Percentiles rank a stretch among this genome's conserved stretches.
phyloP scores from a whole-genome alignment of 2,113 vertebrate species.

The Ibidorhyncha struthersii region DNA sequence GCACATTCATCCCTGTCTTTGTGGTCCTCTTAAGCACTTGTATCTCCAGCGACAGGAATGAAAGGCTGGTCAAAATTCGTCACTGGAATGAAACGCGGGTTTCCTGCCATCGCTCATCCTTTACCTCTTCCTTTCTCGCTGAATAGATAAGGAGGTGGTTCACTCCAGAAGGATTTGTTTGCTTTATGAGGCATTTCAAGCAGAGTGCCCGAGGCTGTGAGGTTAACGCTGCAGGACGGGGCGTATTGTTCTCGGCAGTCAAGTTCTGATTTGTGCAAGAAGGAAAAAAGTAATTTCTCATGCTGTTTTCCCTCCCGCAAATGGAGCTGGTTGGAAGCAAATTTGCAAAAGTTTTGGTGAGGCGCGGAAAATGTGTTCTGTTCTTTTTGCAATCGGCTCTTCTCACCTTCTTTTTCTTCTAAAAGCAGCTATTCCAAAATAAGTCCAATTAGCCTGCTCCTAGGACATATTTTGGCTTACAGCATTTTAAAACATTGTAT shows the following conservation, averaged over 20 bases:
- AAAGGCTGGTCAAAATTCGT: background rate
- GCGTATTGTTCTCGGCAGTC: background rate
- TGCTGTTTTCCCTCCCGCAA: background rate
- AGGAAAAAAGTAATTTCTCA: background rate
- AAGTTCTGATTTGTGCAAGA: conserved; percentile 32
- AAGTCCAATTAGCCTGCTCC: background rate
- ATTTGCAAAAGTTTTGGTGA: background rate
- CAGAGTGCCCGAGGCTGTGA: background rate
- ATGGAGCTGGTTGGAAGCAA: background rate
- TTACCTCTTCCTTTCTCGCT: background rate
- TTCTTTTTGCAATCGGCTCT: background rate
- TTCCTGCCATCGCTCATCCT: conserved; percentile 22
- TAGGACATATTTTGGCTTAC: background rate
- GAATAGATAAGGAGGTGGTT: conserved; percentile 18
- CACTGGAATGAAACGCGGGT: conserved; percentile 8
- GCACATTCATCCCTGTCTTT: background rate
- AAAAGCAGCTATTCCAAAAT: background rate
- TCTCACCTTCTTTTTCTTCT: background rate
- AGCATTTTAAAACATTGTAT: background rate
- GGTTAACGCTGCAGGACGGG: background rate
- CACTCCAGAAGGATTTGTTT: background rate
- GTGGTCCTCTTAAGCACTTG: background rate
- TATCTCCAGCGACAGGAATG: background rate
- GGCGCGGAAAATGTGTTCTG: background rate
- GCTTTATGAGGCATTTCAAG: conserved; percentile 12